Base-by-base conservation (phyloP, 1,140 invertebrate genomes). In the Chymomyza costata region DNA sequence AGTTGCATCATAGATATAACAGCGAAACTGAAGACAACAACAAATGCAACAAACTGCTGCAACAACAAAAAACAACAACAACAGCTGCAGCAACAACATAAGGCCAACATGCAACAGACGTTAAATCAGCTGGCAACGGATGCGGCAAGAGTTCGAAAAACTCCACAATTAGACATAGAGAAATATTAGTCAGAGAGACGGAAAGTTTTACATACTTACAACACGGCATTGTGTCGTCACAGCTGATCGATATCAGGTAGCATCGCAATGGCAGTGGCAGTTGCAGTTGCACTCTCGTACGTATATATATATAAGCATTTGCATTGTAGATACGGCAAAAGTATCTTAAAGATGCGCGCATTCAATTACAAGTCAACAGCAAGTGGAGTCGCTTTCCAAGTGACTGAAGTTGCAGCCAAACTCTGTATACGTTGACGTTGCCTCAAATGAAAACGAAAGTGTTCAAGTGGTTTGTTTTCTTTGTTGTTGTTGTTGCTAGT, bases 371-470 rank as follows among this genome's bases (percentile, higher is more conserved):
- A 64, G 37, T 50, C 57, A 67, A 44, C 35, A 45, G 38, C 50
- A 64, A 43, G 53, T 53, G 44, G 62, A 52, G 25, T 10, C 67
- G 68, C 71, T 80, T 78, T 78, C 73, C 63, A 78, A 46, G 51
- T 61, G 70, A 55, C 70, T 68, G 69, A 40, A 53, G 54, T n/a
- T 14, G 3, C 44, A 39, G 34, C 16, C 39, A n/a, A n/a, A n/a
- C n/a, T n/a, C n/a, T n/a, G n/a, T n/a, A n/a, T n/a, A n/a, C n/a
- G 25, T 31, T 50, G 21, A 19, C 47, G 21, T 44, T 55, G 57
- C 51, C 80, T 76, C 64, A 67, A 54, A 82, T 82, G 76, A 82
- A 82, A 82, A 76, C 69, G 70, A 82, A 82, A 82, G 76, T 82
- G 76, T 61, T 60, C 66, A 71, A 73, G 64, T 81, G 59, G 66